Conservation (phyloP, 2,113 vertebrate species). For the Ahaetulla prasina region DNA sequence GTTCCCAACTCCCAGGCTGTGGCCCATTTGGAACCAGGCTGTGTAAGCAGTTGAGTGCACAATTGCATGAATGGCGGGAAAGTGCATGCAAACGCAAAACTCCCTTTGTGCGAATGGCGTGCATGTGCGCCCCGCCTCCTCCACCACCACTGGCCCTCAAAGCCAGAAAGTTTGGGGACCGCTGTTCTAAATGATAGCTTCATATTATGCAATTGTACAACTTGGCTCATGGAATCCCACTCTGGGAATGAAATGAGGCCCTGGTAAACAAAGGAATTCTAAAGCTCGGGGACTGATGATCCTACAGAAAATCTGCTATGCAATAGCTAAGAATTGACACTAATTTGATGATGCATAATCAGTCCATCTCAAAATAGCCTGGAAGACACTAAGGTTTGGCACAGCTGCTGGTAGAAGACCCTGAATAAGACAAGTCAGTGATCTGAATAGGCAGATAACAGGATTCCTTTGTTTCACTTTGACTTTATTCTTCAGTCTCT, state of each 20-base stretch:
- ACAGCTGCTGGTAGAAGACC: not conserved
- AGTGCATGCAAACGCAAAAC: no score
- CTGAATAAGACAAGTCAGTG: not conserved
- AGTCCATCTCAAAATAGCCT: not conserved
- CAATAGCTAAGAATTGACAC: no score
- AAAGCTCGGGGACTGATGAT: no score
- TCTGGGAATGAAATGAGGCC: not conserved
- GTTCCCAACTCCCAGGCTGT: no score
- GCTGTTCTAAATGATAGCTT: not conserved
- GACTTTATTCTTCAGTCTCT: not conserved
- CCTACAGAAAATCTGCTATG: no score
- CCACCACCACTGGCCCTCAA: no score
- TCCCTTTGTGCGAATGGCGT: no score
- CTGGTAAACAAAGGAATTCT: not conserved
- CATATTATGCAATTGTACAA: not conserved
- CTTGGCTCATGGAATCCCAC: not conserved
- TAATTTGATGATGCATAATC: not conserved
- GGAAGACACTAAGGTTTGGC: not conserved
- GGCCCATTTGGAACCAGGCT: no score
- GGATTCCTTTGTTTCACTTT: not conserved
- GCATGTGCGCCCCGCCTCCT: rapidly evolving
- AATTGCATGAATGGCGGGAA: no score
- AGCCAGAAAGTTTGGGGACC: no score
- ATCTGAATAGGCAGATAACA: not conserved
- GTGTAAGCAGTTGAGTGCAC: no score